phyloP scores from a whole-genome alignment of 2,888 invertebrate species.

The Anagyrus pseudococci region DNA sequence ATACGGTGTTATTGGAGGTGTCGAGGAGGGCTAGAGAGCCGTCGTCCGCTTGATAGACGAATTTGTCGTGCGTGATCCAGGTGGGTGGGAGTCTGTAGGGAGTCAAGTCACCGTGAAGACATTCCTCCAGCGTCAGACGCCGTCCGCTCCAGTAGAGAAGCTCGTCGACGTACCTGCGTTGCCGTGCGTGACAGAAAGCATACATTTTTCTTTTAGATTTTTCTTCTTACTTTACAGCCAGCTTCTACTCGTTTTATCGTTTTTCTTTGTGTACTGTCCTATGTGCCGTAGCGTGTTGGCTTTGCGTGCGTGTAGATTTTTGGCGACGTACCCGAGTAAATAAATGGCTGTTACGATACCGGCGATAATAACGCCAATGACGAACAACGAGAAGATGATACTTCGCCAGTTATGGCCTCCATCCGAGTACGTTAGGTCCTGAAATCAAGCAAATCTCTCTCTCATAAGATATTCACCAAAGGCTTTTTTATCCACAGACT shows the following conservation, averaged over 20 bases:
- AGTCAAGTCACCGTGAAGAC: constrained; percentile 78
- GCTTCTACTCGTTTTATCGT: too few relatives aligned
- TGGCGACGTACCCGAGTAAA: constrained; percentile 77
- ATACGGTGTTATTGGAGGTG: constrained; percentile 79
- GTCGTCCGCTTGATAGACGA: constrained; percentile 87
- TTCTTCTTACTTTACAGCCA: too few relatives aligned
- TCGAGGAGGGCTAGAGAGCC: constrained; percentile 82
- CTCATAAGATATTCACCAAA: too few relatives aligned
- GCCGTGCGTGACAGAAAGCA: too few relatives aligned
- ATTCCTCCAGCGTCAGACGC: constrained; percentile 85
- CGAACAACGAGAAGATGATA: constrained; percentile 84
- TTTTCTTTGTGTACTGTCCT: too few relatives aligned
- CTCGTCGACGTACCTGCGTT: constrained; percentile 88
- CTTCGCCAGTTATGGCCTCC: constrained; percentile 91
- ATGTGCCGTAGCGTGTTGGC: too few relatives aligned
- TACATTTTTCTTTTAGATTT: too few relatives aligned
- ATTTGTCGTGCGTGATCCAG: constrained; percentile 83
- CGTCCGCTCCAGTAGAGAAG: constrained; percentile 87
- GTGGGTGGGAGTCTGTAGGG: constrained; percentile 78
- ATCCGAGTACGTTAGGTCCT: constrained; percentile 79
- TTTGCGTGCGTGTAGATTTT: too few relatives aligned
- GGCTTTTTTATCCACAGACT: too few relatives aligned
- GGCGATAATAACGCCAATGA: constrained; percentile 85
- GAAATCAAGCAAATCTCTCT: too few relatives aligned
- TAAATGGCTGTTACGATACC: constrained; percentile 90